Evolutionary conservation across 2,113 vertebrate genomes (phyloP), one percentile per base, ranked within the genome.

Genomic region (Bolborhynchus lineola): DNA sequence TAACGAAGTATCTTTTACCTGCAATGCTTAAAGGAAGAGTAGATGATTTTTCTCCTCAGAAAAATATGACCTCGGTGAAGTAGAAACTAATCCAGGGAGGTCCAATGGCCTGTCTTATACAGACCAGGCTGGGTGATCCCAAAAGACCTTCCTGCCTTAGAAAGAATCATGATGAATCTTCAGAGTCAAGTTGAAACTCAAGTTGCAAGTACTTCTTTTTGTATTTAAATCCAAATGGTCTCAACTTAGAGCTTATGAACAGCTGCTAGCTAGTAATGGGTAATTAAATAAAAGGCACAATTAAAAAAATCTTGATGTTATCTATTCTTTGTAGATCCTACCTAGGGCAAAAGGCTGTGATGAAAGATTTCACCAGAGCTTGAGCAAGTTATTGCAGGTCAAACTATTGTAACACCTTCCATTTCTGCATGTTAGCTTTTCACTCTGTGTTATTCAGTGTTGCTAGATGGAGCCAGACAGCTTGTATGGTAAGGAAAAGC

Each of bases 201-300:
- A 72, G 24, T 21, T 62, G 28, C 59, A 69, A 92, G 44, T 60
- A 62, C 5, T 11, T 74, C 67, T 88, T 57, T 39, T 59, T 59
- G n/a, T 70, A 80, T 77, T 94, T 85, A 86, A 92, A 95, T 76
- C 41, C 31, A 68, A 82, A 68, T 33, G 1, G 47, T 37, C 70
- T 82, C 78, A 92, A 35, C 6, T 80, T 69, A 57, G 11, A 11
- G 41, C 59, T n/a, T 86, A 37, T 6, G 13, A 87, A 82, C 88
- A 92, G 82, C 63, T 82, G 71, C 63, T 90, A 60, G 52, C 37
- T 90, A 74, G 57, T 93, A 76, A 85, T 44, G 23, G 41, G 28
- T 41, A 82, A 90, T 82, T 94, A 86, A 82, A 92, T 90, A 53
- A 77, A 93, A 93, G 50, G 5, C 82, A 87, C 41, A 82, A 70